Evolutionary conservation across 2,113 vertebrate genomes (phyloP).

Genomic region (Athene cunicularia): DNA sequence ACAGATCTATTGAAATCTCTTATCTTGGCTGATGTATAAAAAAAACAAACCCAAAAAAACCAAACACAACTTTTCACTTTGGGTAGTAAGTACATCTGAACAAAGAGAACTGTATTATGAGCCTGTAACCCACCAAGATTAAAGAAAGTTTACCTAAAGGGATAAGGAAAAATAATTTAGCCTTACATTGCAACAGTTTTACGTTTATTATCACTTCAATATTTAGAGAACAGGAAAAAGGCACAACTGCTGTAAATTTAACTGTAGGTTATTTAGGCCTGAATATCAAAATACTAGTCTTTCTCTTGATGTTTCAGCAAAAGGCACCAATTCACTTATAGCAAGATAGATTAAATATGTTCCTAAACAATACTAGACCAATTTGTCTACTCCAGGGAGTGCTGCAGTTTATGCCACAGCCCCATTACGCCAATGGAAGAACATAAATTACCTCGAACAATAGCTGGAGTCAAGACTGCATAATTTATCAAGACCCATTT

Average conservation of each 20-base stretch:
- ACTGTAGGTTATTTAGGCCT: background rate
- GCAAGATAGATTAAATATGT: conserved; percentile 29
- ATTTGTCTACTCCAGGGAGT: conserved; percentile 31
- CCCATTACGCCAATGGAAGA: conserved; percentile 25
- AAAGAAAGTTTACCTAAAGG: background rate
- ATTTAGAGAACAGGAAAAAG: background rate
- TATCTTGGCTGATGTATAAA: background rate
- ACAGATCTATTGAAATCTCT: background rate
- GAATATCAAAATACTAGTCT: background rate
- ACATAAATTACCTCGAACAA: conserved; percentile 53
- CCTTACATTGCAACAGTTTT: background rate
- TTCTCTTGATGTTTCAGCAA: background rate
- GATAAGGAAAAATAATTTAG: background rate
- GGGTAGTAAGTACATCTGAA: no score
- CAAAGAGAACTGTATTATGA: background rate
- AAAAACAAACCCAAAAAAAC: background rate
- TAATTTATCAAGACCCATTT: conserved; percentile 51
- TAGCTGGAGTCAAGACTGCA: conserved; percentile 21
- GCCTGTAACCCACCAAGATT: background rate
- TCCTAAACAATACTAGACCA: conserved; percentile 46
- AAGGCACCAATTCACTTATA: background rate
- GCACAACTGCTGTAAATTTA: background rate
- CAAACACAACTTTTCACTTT: background rate
- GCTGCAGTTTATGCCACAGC: conserved; percentile 31
- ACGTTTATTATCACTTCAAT: background rate